Conservation (phyloP, 2,113 vertebrate genomes). For the Catharus fuscescens region DNA sequence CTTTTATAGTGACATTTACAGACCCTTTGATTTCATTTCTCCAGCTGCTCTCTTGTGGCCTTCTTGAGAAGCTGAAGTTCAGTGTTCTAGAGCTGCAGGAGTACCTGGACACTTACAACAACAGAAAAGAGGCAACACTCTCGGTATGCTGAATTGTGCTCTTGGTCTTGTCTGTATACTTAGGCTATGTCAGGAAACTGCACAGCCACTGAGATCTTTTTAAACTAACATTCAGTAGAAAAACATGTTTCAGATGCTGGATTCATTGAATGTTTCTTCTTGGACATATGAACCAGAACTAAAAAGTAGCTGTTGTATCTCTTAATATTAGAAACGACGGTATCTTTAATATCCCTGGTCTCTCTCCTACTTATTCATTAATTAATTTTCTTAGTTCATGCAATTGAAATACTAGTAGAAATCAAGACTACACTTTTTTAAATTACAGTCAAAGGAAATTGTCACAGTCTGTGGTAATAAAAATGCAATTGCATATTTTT, state of each 20-base stretch:
- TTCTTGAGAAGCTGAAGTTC: conserved; percentile 98
- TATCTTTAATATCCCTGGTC: not conserved
- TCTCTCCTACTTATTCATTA: not conserved
- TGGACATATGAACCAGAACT: not conserved
- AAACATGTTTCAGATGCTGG: not conserved
- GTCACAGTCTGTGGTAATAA: not conserved
- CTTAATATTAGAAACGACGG: not conserved
- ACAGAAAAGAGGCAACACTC: conserved; percentile 91
- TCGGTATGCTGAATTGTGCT: conserved; percentile 78
- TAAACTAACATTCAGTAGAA: not conserved
- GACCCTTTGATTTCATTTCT: conserved; percentile 39
- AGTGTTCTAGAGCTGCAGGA: conserved; percentile 97
- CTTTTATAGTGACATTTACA: not conserved
- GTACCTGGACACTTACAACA: conserved; percentile 97
- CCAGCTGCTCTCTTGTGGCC: conserved; percentile 95
- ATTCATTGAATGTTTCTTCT: not conserved
- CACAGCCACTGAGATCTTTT: not conserved
- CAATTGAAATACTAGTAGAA: not conserved
- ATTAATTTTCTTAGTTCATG: not conserved
- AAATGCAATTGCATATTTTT: not conserved
- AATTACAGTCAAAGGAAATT: not conserved
- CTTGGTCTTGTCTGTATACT: not conserved
- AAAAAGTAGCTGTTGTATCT: not conserved
- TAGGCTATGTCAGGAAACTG: not conserved
- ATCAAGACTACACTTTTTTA: not conserved